Evolutionary conservation across 37 sponge, comb jelly and placozoan species (phyloP).

Genomic region (Ianthella basta): DNA sequence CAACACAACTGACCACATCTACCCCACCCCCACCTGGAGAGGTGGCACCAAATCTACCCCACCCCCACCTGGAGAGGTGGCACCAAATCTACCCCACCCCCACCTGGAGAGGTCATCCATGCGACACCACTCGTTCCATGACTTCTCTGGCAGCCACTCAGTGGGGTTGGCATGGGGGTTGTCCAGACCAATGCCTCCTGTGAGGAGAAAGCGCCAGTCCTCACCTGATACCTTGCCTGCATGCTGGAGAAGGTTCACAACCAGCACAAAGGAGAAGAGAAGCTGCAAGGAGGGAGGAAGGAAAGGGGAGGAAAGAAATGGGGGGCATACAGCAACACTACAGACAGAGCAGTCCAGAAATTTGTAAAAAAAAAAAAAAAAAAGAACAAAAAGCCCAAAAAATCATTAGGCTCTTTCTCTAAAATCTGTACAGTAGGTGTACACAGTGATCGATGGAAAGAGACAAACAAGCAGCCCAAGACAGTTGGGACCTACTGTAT

Average conservation of each 20-base stretch:
- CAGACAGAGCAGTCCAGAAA: neutral
- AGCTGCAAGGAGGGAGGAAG: constrained; percentile 38
- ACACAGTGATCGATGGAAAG: too few species aligned
- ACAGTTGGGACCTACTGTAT: too few species aligned
- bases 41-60: neutral
- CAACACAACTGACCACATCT: too few species aligned
- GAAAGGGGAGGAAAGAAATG: too few species aligned
- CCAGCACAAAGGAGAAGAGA: constrained; percentile 92
- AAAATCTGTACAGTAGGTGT: too few species aligned
- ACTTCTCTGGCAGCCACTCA: constrained; percentile 93
- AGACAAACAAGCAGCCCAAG: too few species aligned
- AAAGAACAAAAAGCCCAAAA: neutral
- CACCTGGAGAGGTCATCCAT: constrained; percentile 68
- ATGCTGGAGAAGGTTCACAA: constrained; percentile 88
- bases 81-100: neutral
- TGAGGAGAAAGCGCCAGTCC: constrained; percentile 97
- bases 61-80: neutral
- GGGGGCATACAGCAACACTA: too few species aligned
- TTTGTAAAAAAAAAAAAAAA: neutral
- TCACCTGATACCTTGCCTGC: constrained; percentile 71
- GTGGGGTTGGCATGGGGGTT: constrained; percentile 93
- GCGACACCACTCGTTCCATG: constrained; percentile 97
- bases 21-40: neutral
- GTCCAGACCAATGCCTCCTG: constrained; percentile 98
- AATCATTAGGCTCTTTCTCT: neutral